These are phyloP conservation scores for Podarcis muralis DNA, from an alignment of 2,113 vertebrate genomes.

Conservation along the genomic window DNA sequence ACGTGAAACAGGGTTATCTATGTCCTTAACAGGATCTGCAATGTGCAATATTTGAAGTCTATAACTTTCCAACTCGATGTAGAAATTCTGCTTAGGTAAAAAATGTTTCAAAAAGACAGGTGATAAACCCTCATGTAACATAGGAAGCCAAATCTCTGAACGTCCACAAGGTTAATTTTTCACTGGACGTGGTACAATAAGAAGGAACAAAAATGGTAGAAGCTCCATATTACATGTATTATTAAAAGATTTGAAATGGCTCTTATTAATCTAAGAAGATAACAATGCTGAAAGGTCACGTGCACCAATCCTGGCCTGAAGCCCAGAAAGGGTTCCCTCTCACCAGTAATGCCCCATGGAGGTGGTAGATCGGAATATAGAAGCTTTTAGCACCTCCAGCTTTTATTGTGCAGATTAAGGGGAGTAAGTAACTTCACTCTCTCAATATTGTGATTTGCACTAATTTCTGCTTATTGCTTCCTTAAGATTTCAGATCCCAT, in stretches of 20 bases:
- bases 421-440: neutral
- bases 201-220: neutral
- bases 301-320: neutral
- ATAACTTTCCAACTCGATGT: neutral
- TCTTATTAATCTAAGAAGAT: neutral
- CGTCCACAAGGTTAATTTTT: neutral
- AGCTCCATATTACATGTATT: neutral
- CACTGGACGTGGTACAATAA: neutral
- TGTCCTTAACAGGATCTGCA: neutral
- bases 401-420: neutral
- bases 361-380: neutral
- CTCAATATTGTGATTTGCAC: neutral
- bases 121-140: neutral
- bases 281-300: neutral
- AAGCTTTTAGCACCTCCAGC: neutral
- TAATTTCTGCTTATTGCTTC: neutral
- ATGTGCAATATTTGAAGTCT: neutral
- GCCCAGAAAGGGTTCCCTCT: neutral
- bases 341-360: neutral
- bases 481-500: neutral
- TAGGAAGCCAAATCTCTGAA: neutral
- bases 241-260: neutral
- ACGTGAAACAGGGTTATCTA: neutral
- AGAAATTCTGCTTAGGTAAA: neutral
- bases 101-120: neutral